A percentile compares a stretch with the other conserved stretches of the same genome.
Evolutionary conservation across 2,797 vertebrate species (phyloP).

Genomic region (Pseudotriccus pelzelni): DNA sequence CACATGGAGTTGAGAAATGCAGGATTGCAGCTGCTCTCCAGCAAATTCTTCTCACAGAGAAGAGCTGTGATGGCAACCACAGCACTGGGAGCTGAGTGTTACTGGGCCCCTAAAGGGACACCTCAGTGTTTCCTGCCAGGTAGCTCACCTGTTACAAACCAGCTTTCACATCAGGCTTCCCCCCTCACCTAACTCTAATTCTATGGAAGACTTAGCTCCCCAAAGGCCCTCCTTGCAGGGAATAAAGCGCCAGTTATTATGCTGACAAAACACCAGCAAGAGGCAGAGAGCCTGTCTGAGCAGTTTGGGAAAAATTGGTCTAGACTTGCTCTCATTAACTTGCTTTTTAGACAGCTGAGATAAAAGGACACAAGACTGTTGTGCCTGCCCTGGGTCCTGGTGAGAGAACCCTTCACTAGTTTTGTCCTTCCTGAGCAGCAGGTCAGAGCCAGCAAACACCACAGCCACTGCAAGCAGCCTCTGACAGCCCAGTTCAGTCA

Average conservation of each 20-base stretch:
- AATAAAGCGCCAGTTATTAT: neutral
- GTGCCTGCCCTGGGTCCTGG: neutral
- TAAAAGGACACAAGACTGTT: neutral
- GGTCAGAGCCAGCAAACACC: neutral
- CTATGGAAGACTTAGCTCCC: neutral
- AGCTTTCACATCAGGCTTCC: neutral
- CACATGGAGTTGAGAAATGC: neutral
- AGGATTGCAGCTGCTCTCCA: neutral
- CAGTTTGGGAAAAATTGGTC: neutral
- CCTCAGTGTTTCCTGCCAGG: neutral
- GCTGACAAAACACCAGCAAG: neutral
- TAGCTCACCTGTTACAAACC: neutral
- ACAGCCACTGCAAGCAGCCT: neutral
- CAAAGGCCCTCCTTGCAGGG: neutral
- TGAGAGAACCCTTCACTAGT: neutral
- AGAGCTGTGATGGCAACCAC: neutral
- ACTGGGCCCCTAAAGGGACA: neutral
- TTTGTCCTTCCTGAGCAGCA: neutral
- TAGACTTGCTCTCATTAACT: slow-evolving; percentile 26
- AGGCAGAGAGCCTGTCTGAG: neutral
- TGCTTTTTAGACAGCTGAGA: neutral
- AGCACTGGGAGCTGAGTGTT: neutral
- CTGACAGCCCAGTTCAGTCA: neutral
- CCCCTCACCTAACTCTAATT: neutral
- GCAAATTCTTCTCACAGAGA: neutral